A percentile compares a stretch with the other conserved stretches of the same genome.
Evolutionary conservation across 1,140 invertebrate species (phyloP).

Genomic region (Neodiprion lecontei): DNA sequence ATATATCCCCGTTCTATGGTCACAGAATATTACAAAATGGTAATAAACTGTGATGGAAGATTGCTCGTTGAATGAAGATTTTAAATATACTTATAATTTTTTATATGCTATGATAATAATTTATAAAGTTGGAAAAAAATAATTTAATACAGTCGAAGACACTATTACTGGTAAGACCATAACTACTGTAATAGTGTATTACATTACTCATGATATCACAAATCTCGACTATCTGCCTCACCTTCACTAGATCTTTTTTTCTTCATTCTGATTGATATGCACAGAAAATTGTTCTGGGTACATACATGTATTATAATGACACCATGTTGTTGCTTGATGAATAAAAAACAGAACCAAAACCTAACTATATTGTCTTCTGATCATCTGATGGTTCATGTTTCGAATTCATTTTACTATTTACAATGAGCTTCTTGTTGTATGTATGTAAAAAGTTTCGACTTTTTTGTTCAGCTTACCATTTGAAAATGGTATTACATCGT

Average conservation of each 20-base stretch:
- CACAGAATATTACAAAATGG: not conserved
- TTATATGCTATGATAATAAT: slow-evolving; percentile 32
- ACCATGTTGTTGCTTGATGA: slow-evolving; percentile 39
- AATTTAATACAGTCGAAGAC: not conserved
- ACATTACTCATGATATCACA: not conserved
- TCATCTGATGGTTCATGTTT: not conserved
- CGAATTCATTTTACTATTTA: too few relatives aligned
- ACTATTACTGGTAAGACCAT: not conserved
- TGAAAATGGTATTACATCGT: too few relatives aligned
- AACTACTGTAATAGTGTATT: not conserved
- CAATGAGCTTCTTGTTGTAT: too few relatives aligned
- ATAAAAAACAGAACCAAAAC: slow-evolving; percentile 29
- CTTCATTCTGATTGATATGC: slow-evolving; percentile 29
- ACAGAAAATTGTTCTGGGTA: slow-evolving; percentile 23
- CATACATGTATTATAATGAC: slow-evolving; percentile 25
- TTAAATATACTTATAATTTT: slow-evolving; percentile 3
- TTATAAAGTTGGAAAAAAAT: slow-evolving; percentile 17
- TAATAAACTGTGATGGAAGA: not conserved
- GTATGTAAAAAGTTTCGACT: too few relatives aligned
- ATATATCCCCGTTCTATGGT: not conserved
- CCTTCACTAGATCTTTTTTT: not conserved
- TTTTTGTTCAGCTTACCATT: too few relatives aligned
- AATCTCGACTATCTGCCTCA: not conserved
- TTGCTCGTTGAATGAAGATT: too few relatives aligned
- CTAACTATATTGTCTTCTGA: not conserved